These are phyloP conservation scores for Orthosia cruda DNA, from an alignment of 2,888 invertebrate species.

Conservation along the genomic window DNA sequence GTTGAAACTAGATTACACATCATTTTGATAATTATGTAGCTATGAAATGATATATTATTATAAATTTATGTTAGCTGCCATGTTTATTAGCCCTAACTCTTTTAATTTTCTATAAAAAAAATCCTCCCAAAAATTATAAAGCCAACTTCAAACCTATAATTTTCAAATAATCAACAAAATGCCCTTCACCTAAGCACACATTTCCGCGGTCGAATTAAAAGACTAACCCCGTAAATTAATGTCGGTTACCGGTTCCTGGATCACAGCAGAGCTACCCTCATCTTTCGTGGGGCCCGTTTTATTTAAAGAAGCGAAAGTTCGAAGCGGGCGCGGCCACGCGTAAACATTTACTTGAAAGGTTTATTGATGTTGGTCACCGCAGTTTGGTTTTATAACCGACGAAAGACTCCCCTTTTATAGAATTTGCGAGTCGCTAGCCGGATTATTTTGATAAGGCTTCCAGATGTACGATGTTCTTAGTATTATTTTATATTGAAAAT, in stretches of 20 bases:
- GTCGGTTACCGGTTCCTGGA: conserved; percentile 70
- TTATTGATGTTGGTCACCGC: conserved; percentile 89
- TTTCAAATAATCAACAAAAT: conserved; percentile 34
- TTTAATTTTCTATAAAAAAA: background rate
- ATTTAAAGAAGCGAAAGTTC: conserved; percentile 86
- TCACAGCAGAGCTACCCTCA: conserved; percentile 75
- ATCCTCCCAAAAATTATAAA: background rate
- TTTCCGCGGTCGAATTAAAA: conserved; percentile 57
- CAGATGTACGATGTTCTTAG: conserved; percentile 10
- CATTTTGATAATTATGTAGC: background rate
- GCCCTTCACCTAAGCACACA: conserved; percentile 29
- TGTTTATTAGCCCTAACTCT: too few relatives aligned
- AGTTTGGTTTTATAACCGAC: conserved; percentile 80
- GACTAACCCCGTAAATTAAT: conserved; percentile 60
- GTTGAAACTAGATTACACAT: too few relatives aligned
- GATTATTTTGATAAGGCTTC: conserved; percentile 67
- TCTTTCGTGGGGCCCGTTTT: conserved; percentile 80
- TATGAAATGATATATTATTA: background rate
- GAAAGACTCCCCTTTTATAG: conserved; percentile 67
- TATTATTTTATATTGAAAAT: conserved; percentile 44
- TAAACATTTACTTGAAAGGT: conserved; percentile 89
- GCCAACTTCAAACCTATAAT: background rate
- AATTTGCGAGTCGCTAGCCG: conserved; percentile 70
- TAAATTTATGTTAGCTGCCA: too few relatives aligned
- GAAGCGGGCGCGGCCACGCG: conserved; percentile 82